Percentiles rank a stretch among this genome's conserved stretches.
These are phyloP conservation scores for Panagrolaimus sp. DNA, from an alignment of 1,140 invertebrate genomes.

Conservation along the genomic window DNA sequence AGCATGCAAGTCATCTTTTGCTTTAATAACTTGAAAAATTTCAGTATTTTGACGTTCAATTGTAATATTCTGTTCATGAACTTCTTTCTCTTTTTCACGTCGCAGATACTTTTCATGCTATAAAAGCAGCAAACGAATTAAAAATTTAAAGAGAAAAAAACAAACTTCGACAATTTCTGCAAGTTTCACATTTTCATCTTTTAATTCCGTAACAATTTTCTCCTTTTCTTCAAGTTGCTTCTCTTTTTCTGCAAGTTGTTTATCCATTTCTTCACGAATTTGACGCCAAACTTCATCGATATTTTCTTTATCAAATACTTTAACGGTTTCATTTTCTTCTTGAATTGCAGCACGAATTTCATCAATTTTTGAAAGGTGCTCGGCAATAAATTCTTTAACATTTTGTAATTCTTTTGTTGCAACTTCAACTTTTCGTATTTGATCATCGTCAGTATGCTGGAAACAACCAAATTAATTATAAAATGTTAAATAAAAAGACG, in stretches of 20 bases:
- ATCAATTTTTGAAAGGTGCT: too few relatives aligned
- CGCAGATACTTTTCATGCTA: slow-evolving; percentile 37
- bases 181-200: slow-evolving; percentile 20
- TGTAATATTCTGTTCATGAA: slow-evolving; percentile 19
- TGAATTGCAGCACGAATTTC: too few relatives aligned
- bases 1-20: slow-evolving; percentile 33
- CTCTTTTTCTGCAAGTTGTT: slow-evolving; percentile 7
- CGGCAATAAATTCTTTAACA: too few relatives aligned
- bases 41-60: slow-evolving; percentile 30
- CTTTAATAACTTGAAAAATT: slow-evolving; percentile 33
- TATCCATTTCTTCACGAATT: slow-evolving; percentile 6
- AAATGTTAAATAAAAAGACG: too few relatives aligned
- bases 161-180: slow-evolving; percentile 18
- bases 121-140: slow-evolving; percentile 9
- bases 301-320: background rate
- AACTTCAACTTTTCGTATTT: too few relatives aligned
- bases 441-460: too few relatives aligned
- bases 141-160: background rate
- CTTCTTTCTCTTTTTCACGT: slow-evolving; percentile 32
- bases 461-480: too few relatives aligned
- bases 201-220: background rate
- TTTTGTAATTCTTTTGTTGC: too few relatives aligned
- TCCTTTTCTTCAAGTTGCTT: background rate
- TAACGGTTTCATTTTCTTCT: background rate
- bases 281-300: background rate